Evolutionary conservation across 2,888 invertebrate genomes (phyloP).

Genomic region (Pediacus dermestoides): DNA sequence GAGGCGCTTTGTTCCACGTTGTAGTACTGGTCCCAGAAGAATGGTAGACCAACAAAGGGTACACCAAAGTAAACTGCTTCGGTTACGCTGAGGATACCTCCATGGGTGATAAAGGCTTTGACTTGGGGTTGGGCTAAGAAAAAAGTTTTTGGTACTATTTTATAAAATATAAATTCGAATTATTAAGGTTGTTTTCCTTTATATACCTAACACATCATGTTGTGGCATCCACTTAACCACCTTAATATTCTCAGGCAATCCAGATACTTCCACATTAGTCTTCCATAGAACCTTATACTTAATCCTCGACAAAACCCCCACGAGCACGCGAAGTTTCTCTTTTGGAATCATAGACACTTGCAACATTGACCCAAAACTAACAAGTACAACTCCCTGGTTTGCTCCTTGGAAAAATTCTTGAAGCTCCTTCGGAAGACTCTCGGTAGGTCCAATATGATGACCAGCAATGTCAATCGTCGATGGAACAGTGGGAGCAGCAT

Average conservation of each 20-base stretch:
- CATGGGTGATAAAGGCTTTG: conserved; percentile 51
- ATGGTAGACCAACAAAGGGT: conserved; percentile 53
- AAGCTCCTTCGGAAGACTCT: conserved; percentile 45
- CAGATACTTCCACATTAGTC: conserved; percentile 61
- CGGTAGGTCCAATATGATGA: conserved; percentile 42
- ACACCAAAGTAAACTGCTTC: conserved; percentile 52
- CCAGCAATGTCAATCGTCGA: conserved; percentile 57
- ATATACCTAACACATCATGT: conserved; percentile 38
- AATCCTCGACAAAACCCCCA: conserved; percentile 56
- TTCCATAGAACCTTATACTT: conserved; percentile 67
- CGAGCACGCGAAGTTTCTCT: conserved; percentile 53
- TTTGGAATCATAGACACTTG: conserved; percentile 54
- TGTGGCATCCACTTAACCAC: conserved; percentile 67
- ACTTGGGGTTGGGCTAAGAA: conserved; percentile 49
- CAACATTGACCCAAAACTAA: conserved; percentile 61
- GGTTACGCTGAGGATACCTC: conserved; percentile 51
- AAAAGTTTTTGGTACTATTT: too few relatives aligned
- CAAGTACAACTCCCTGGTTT: conserved; percentile 54
- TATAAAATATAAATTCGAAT: conserved; percentile 3
- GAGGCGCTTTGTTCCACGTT: conserved; percentile 50
- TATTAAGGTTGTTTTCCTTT: conserved; percentile 5
- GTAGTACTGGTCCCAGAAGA: conserved; percentile 53
- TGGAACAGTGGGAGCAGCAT: conserved; percentile 52
- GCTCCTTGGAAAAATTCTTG: conserved; percentile 53
- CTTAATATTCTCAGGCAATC: conserved; percentile 57